These are phyloP conservation scores for Eupeodes corollae DNA, from an alignment of 1,140 invertebrate genomes.

Conservation along the genomic window DNA sequence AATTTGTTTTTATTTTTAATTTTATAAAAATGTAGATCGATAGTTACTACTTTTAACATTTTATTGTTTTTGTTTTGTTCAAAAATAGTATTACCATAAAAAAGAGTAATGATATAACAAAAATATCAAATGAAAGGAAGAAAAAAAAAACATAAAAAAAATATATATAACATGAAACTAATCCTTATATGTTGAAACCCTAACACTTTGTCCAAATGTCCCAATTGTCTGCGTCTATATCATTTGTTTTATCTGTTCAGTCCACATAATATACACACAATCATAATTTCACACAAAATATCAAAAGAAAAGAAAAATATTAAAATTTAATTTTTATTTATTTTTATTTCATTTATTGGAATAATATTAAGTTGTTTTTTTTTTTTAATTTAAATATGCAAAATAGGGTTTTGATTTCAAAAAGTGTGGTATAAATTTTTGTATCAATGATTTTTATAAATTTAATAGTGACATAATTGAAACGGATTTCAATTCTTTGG, in stretches of 20 bases:
- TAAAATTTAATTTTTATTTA: too few relatives aligned
- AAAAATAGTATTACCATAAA: conserved; percentile 3
- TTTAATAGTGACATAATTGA: too few relatives aligned
- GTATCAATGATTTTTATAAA: too few relatives aligned
- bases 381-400: too few relatives aligned
- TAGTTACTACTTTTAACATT: conserved; percentile 7
- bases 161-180: conserved; percentile 5
- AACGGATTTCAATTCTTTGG: too few relatives aligned
- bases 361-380: too few relatives aligned
- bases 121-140: conserved; percentile 6
- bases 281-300: too few relatives aligned
- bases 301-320: too few relatives aligned
- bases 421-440: too few relatives aligned
- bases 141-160: conserved; percentile 9
- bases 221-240: conserved; percentile 48
- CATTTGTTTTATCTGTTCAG: conserved; percentile 39
- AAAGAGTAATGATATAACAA: conserved; percentile 6
- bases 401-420: too few relatives aligned
- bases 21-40: not conserved
- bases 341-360: too few relatives aligned
- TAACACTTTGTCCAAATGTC: conserved; percentile 36
- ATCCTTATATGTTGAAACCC: conserved; percentile 11
- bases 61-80: conserved; percentile 10
- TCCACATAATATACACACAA: too few relatives aligned
- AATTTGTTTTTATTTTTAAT: not conserved